These are phyloP conservation scores for Erethizon dorsatum DNA, from an alignment of 2,797 vertebrate species.

Conservation along the genomic window DNA sequence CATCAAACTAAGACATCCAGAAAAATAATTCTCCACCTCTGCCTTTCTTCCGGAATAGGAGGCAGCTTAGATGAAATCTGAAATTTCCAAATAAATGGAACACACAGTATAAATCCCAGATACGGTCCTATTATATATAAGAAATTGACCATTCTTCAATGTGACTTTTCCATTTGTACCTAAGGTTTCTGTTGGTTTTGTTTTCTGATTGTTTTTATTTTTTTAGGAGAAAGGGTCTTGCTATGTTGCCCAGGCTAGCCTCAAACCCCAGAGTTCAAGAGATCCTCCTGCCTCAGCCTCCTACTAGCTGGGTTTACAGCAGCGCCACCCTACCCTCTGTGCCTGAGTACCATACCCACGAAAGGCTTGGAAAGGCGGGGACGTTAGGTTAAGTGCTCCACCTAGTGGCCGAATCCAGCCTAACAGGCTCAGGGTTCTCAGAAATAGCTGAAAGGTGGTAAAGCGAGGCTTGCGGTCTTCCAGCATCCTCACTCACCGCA, in stretches of 20 bases:
- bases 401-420: conserved; percentile 24
- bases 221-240: background rate
- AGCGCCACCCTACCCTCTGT: no score
- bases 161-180: background rate
- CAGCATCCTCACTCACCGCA: background rate
- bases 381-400: background rate
- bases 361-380: background rate
- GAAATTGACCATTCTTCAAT: background rate
- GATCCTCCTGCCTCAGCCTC: background rate
- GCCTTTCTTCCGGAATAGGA: background rate
- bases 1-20: background rate
- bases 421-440: background rate
- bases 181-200: background rate
- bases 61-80: background rate
- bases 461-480: background rate
- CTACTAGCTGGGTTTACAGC: background rate
- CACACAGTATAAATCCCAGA: background rate
- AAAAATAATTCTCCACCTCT: background rate
- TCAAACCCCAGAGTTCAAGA: background rate
- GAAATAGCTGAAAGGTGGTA: background rate
- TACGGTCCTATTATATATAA: background rate
- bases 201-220: background rate
- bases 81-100: background rate
- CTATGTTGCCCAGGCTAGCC: background rate
- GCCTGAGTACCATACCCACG: background rate